phyloP scores from a whole-genome alignment of 2,888 invertebrate genomes.

The Synergus umbraculus region DNA sequence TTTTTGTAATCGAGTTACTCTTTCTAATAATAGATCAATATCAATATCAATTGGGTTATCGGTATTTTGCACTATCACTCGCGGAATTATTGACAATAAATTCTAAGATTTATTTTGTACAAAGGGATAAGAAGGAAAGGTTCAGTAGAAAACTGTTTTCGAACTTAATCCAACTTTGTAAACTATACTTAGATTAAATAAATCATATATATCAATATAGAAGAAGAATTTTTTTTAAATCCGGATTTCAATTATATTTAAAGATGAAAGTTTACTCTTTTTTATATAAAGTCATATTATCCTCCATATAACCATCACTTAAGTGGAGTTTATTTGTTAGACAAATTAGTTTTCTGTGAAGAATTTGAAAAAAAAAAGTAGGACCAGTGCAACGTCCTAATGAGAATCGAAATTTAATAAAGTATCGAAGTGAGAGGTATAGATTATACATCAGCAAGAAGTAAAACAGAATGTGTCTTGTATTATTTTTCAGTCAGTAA shows the following conservation, averaged over 20 bases:
- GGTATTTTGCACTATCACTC: not conserved
- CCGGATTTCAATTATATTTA: not conserved
- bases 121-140: not conserved
- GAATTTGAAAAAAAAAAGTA: not conserved
- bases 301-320: too few species aligned
- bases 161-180: too few species aligned
- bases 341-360: not conserved
- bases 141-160: not conserved
- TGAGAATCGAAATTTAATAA: not conserved
- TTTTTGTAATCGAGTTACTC: not conserved
- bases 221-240: not conserved
- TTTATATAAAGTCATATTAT: not conserved
- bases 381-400: not conserved
- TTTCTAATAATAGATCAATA: not conserved
- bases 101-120: not conserved
- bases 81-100: not conserved
- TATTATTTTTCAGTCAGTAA: not conserved
- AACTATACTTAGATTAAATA: too few species aligned
- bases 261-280: not conserved
- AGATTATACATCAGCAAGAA: not conserved
- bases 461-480: not conserved
- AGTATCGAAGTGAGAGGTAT: not conserved
- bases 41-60: too few species aligned
- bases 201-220: not conserved
- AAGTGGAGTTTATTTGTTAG: not conserved